A percentile compares a stretch with the other conserved stretches of the same genome.
Evolutionary conservation across 2,113 vertebrate genomes (phyloP).

Genomic region (Rhabdomys dilectus): DNA sequence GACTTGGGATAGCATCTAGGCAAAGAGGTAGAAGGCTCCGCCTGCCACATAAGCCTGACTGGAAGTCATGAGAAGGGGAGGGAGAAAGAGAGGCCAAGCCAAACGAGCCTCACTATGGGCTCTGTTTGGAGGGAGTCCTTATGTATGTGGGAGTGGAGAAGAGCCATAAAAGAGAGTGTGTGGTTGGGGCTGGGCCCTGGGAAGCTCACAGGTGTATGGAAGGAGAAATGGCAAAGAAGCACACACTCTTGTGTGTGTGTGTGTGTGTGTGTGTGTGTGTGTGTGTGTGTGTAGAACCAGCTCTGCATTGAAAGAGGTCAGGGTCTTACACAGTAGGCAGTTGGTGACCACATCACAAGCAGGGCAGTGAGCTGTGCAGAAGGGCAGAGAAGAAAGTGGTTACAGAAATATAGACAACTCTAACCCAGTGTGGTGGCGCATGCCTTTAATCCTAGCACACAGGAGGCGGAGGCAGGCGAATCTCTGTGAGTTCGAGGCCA

Average conservation of each 20-base stretch:
- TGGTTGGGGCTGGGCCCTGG: not conserved
- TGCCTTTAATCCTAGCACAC: no score
- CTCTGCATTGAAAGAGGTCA: not conserved
- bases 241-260: no score
- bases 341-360: accelerated
- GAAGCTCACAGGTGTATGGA: not conserved
- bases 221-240: not conserved
- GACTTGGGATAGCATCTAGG: not conserved
- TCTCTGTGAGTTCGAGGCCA: no score
- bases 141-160: not conserved
- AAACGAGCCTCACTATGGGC: accelerated
- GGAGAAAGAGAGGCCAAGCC: not conserved
- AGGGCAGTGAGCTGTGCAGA: not conserved
- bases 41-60: accelerated
- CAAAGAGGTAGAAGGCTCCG: not conserved
- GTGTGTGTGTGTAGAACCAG: not conserved
- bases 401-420: not conserved
- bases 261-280: no score
- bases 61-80: not conserved
- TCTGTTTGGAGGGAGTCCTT: not conserved
- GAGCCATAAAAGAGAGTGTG: not conserved
- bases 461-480: no score
- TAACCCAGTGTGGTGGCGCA: no score
- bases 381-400: not conserved
- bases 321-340: not conserved